These are phyloP conservation scores for Thyatira batis DNA, from an alignment of 2,888 invertebrate genomes.

Conservation along the genomic window DNA sequence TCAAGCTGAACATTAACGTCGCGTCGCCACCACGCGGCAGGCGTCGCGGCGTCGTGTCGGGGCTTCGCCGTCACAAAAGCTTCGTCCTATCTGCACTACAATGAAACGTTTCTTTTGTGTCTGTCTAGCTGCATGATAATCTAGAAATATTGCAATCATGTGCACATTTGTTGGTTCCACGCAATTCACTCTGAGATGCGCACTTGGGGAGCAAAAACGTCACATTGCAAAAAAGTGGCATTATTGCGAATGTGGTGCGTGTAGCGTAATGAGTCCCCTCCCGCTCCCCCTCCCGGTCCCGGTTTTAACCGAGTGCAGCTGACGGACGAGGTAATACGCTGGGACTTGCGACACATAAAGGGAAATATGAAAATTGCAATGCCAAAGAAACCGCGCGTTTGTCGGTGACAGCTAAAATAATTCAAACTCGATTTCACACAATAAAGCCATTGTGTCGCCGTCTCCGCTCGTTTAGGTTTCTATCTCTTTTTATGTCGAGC, in stretches of 20 bases:
- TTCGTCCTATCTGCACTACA: background rate
- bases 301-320: slow-evolving; percentile 33
- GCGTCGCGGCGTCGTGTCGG: too few relatives aligned
- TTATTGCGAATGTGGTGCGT: slow-evolving; percentile 28
- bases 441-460: slow-evolving; percentile 3
- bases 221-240: slow-evolving; percentile 26
- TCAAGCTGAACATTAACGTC: slow-evolving; percentile 1
- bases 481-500: background rate
- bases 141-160: slow-evolving; percentile 5
- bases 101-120: slow-evolving; percentile 1
- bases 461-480: background rate
- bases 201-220: slow-evolving; percentile 18
- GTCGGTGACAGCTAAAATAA: slow-evolving; percentile 2
- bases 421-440: slow-evolving; percentile 1
- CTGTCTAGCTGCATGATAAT: background rate
- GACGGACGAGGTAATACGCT: slow-evolving; percentile 12
- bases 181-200: slow-evolving; percentile 29
- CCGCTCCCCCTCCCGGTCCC: too few relatives aligned
- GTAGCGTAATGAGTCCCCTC: slow-evolving; percentile 7
- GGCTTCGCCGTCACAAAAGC: background rate
- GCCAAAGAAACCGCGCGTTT: background rate
- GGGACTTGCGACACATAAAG: background rate
- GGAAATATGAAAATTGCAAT: slow-evolving; percentile 1
- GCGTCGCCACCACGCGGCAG: too few relatives aligned
- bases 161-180: slow-evolving; percentile 11